Conservation (phyloP, 2,797 vertebrate genomes). For the Onychomys torridus region DNA sequence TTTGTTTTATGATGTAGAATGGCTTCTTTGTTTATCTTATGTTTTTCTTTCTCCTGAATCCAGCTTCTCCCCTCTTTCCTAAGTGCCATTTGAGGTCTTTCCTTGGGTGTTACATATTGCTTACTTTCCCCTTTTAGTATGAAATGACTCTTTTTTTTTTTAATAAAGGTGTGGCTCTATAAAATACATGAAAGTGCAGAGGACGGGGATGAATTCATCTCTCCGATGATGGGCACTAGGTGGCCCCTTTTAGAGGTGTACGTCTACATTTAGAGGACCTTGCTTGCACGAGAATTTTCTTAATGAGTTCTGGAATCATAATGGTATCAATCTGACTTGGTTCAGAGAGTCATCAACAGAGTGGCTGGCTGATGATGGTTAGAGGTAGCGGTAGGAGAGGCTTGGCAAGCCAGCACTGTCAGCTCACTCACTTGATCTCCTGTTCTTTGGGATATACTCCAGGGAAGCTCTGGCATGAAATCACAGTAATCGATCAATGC, state of each 20-base stretch:
- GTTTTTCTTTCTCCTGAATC: not conserved
- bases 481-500: not conserved
- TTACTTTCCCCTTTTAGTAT: not conserved
- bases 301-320: slow-evolving; percentile 55
- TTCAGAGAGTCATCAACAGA: not conserved
- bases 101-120: slow-evolving; percentile 16
- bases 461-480: not conserved
- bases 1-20: slow-evolving; percentile 39
- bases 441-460: not conserved
- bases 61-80: not conserved
- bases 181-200: not conserved
- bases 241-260: not conserved
- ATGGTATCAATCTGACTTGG: not conserved
- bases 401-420: not conserved
- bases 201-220: not conserved
- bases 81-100: slow-evolving; percentile 45
- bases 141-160: not conserved
- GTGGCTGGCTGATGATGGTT: not conserved
- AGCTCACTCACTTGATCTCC: not conserved
- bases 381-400: slow-evolving; percentile 56
- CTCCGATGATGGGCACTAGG: not conserved
- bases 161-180: not conserved
- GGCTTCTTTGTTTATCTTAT: not conserved
- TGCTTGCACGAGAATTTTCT: not conserved
- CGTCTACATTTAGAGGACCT: slow-evolving; percentile 16